A percentile compares a stretch with the other conserved stretches of the same genome.
These are phyloP conservation scores for Bufo bufo DNA, from an alignment of 2,113 vertebrate species.

Conservation along the genomic window DNA sequence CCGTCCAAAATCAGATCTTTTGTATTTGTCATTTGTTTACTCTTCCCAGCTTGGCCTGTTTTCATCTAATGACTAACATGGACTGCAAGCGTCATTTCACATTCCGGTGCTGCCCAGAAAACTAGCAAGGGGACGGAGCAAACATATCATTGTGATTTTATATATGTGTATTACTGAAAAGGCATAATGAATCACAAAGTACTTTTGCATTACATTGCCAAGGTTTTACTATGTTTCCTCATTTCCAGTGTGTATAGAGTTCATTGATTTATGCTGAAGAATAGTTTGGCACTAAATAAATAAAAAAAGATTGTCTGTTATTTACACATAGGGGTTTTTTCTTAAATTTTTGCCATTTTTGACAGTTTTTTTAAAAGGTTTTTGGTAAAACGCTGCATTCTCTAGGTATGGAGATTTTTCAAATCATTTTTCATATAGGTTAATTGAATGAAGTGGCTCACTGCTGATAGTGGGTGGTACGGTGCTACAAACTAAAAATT, in stretches of 20 bases:
- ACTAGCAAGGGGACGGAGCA: background rate
- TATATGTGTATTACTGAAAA: background rate
- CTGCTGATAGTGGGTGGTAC: too few species aligned
- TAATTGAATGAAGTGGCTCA: too few species aligned
- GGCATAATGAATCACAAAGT: background rate
- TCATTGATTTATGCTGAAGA: background rate
- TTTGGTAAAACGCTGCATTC: too few species aligned
- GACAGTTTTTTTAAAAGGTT: too few species aligned
- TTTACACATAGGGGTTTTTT: too few species aligned
- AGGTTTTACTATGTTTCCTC: background rate
- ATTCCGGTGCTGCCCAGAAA: conserved; percentile 10
- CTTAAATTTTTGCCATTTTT: too few species aligned
- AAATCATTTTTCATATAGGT: too few species aligned
- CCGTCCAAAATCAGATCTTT: conserved; percentile 8
- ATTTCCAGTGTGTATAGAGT: background rate
- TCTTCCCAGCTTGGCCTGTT: conserved; percentile 45
- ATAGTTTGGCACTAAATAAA: too few species aligned
- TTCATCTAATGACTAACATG: conserved; percentile 40
- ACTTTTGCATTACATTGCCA: background rate
- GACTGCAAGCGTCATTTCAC: conserved; percentile 42
- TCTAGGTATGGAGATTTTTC: too few species aligned
- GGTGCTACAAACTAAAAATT: too few species aligned
- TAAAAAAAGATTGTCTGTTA: too few species aligned
- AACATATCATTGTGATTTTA: background rate
- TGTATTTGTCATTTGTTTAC: conserved; percentile 41